phyloP scores from a whole-genome alignment of 2,113 vertebrate species.

The Prunella fulvescens region DNA sequence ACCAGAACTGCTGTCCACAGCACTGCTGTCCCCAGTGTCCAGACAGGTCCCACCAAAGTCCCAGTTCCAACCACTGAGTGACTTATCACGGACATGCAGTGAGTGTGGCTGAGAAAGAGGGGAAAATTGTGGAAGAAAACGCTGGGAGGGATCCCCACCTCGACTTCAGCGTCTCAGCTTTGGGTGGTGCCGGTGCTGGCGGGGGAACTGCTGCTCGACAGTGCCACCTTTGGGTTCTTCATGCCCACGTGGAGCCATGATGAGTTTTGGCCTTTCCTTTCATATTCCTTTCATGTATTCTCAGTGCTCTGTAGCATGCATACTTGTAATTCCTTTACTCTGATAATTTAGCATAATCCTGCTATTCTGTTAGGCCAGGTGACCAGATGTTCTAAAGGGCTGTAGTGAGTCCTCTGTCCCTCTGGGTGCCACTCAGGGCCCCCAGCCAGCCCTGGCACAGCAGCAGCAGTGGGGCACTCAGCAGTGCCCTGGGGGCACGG shows the following conservation, averaged over 20 bases:
- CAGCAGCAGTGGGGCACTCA: no score
- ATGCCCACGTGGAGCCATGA: accelerated
- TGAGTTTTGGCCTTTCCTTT: not conserved
- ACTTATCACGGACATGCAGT: not conserved
- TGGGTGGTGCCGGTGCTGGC: accelerated
- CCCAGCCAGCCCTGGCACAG: no score
- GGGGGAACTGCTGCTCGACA: not conserved
- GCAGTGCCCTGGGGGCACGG: no score
- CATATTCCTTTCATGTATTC: no score
- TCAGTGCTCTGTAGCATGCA: not conserved
- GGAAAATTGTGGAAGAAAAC: not conserved
- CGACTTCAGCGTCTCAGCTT: not conserved
- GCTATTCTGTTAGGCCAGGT: not conserved
- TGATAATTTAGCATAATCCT: not conserved
- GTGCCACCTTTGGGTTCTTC: constrained; percentile 9
- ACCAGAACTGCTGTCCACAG: not conserved
- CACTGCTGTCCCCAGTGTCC: accelerated
- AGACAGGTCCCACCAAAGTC: not conserved
- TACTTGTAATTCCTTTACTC: not conserved
- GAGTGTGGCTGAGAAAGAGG: not conserved
- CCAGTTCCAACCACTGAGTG: not conserved
- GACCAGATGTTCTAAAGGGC: not conserved
- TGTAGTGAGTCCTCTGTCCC: no score
- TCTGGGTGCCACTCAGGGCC: no score
- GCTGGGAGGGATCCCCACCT: not conserved